Conservation (phyloP, 2,113 vertebrate genomes). For the Onychostoma macrolepis region DNA sequence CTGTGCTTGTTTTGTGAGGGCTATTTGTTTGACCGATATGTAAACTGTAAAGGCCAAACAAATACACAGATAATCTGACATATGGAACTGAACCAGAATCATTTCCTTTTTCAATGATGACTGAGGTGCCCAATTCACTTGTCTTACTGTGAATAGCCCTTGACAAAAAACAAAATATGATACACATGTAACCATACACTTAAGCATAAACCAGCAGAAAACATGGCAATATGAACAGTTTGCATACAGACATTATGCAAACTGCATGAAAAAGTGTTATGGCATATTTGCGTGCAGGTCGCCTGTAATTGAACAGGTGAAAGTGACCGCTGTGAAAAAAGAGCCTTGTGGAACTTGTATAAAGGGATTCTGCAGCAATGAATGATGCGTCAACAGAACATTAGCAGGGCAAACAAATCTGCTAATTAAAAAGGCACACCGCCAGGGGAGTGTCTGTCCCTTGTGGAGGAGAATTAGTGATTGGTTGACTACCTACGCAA, state of each 20-base stretch:
- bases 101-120: not conserved
- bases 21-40: conserved; percentile 14
- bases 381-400: not conserved
- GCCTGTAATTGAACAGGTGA: not conserved
- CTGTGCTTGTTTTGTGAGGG: not conserved
- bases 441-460: conserved; percentile 56
- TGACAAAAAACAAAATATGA: not conserved
- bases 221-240: conserved; percentile 38
- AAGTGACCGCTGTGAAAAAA: not conserved
- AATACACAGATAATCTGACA: not conserved
- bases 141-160: not conserved
- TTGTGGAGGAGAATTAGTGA: conserved; percentile 48
- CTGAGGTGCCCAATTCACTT: not conserved
- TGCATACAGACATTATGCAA: conserved; percentile 53
- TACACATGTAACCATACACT: not conserved
- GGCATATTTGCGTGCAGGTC: not conserved
- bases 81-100: not conserved
- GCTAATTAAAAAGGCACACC: conserved; percentile 68
- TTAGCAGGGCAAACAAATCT: conserved; percentile 62
- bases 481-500: conserved; percentile 26
- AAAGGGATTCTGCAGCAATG: not conserved
- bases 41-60: conserved; percentile 21
- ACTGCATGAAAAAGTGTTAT: conserved; percentile 33
- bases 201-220: not conserved
- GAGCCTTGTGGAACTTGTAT: not conserved